phyloP scores from a whole-genome alignment of 2,797 vertebrate species.

The Champsocephalus esox region DNA sequence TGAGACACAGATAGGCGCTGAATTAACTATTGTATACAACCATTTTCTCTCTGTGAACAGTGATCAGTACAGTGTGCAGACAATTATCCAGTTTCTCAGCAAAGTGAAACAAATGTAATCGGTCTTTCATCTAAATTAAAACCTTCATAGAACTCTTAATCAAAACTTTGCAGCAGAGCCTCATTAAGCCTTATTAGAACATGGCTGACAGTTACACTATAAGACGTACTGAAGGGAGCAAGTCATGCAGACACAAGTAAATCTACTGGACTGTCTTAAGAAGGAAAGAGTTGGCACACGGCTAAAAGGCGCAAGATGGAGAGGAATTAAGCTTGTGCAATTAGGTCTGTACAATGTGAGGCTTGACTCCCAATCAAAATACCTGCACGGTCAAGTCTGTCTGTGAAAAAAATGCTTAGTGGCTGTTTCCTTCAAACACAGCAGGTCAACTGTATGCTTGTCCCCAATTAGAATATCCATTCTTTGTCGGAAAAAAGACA shows the following conservation, averaged over 20 bases:
- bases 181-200: conserved; percentile 73
- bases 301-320: conserved; percentile 41
- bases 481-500: conserved; percentile 25
- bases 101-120: conserved; percentile 58
- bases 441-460: conserved; percentile 57
- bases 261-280: conserved; percentile 41
- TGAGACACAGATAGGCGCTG: background rate
- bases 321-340: conserved; percentile 52
- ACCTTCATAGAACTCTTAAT: conserved; percentile 53
- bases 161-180: conserved; percentile 55
- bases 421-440: conserved; percentile 39
- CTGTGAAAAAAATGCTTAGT: conserved; percentile 27
- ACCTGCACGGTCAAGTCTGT: conserved; percentile 48
- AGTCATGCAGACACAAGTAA: conserved; percentile 62
- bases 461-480: conserved; percentile 45
- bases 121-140: conserved; percentile 57
- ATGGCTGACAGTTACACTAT: conserved; percentile 59
- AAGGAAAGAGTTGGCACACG: conserved; percentile 37
- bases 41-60: background rate
- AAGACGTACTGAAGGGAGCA: conserved; percentile 40
- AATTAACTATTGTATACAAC: background rate
- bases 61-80: conserved; percentile 11
- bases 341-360: conserved; percentile 42
- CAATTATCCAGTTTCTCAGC: conserved; percentile 35
- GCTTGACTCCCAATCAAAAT: conserved; percentile 59